phyloP scores from a whole-genome alignment of 1,140 invertebrate genomes.

The Drosophila nigromelanica region DNA sequence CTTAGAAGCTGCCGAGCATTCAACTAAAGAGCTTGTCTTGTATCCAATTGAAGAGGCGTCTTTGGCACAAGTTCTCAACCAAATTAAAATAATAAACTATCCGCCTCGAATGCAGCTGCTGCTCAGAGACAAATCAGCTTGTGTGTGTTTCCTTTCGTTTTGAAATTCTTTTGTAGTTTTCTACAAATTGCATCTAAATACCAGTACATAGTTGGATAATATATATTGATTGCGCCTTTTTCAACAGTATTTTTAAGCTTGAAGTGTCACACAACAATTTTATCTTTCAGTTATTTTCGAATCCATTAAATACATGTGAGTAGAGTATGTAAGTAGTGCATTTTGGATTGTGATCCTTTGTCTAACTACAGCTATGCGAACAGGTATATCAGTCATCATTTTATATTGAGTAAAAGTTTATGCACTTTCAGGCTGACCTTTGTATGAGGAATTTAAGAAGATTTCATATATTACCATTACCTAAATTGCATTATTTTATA shows the following conservation, averaged over 20 bases:
- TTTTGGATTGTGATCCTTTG: no score
- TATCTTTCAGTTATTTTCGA: no score
- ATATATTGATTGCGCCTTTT: not conserved
- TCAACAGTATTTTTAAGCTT: not conserved
- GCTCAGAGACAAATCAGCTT: slow-evolving; percentile 31
- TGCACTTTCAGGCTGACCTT: no score
- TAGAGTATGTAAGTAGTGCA: no score
- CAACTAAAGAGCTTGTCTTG: slow-evolving; percentile 58
- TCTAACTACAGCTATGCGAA: no score
- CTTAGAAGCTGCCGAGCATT: slow-evolving; percentile 64
- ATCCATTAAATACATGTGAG: no score
- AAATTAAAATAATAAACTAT: slow-evolving; percentile 72
- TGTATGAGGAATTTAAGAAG: no score
- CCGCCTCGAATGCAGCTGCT: slow-evolving; percentile 56
- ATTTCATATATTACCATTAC: no score
- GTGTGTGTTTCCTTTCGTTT: slow-evolving; percentile 19
- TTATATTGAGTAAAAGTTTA: no score
- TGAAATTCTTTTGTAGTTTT: slow-evolving; percentile 25
- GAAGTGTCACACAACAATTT: not conserved
- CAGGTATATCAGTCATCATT: no score
- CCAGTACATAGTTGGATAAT: slow-evolving; percentile 25
- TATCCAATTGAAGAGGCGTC: slow-evolving; percentile 67
- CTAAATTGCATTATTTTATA: no score
- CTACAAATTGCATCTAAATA: slow-evolving; percentile 19
- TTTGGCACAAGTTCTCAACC: slow-evolving; percentile 55